These are phyloP conservation scores for Euphydryas editha DNA, from an alignment of 2,888 invertebrate species.

Conservation along the genomic window DNA sequence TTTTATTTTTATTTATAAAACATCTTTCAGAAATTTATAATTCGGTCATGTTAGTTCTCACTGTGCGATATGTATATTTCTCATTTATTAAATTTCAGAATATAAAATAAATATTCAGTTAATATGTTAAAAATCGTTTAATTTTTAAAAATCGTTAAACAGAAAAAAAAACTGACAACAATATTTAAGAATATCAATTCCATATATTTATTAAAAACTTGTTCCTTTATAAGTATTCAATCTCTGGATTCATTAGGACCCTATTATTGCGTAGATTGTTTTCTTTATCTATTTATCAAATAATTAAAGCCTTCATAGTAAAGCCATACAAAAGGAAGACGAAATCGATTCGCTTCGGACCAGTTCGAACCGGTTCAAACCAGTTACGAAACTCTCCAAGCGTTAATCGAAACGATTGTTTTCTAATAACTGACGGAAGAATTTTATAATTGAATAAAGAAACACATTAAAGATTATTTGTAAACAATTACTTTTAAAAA, in stretches of 20 bases:
- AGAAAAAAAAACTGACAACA: too few species aligned
- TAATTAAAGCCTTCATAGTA: not conserved
- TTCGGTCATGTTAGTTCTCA: too few species aligned
- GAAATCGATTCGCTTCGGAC: not conserved
- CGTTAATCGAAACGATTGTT: conserved; percentile 12
- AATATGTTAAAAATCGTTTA: too few species aligned
- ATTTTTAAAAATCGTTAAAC: too few species aligned
- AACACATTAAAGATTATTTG: not conserved
- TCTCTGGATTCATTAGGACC: not conserved
- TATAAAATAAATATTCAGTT: too few species aligned
- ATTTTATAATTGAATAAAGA: conserved; percentile 15
- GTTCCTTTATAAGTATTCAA: not conserved
- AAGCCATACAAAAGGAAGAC: not conserved
- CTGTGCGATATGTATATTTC: too few species aligned
- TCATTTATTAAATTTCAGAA: too few species aligned
- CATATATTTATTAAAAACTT: not conserved
- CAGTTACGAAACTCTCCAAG: not conserved
- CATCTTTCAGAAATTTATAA: too few species aligned
- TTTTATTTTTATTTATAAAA: too few species aligned
- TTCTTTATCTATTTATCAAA: conserved; percentile 1
- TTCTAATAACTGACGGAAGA: conserved; percentile 17
- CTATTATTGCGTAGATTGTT: not conserved
- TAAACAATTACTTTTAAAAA: not conserved
- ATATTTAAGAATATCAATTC: too few species aligned
- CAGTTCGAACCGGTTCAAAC: conserved; percentile 12